A percentile compares a stretch with the other conserved stretches of the same genome.
phyloP scores from a whole-genome alignment of 2,888 invertebrate species.

The Netelia melanura region DNA sequence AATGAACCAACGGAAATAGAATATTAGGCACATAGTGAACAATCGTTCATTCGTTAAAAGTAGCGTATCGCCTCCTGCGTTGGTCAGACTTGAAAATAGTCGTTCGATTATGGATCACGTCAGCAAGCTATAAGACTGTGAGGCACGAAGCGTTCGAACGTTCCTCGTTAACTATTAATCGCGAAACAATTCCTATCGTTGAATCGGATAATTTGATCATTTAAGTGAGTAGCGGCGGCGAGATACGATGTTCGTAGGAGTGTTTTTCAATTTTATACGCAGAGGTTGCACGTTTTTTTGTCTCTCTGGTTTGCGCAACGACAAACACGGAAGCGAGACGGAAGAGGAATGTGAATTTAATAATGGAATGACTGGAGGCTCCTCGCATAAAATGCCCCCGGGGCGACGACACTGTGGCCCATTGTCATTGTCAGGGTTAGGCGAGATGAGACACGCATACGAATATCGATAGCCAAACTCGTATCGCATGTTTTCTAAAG shows the following conservation, averaged over 20 bases:
- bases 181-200: neutral
- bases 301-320: neutral
- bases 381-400: neutral
- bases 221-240: slow-evolving; percentile 37
- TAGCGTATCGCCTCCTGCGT: neutral
- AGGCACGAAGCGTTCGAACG: neutral
- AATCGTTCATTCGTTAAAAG: neutral
- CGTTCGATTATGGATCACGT: neutral
- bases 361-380: slow-evolving; percentile 10
- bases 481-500: neutral
- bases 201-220: slow-evolving; percentile 53
- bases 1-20: too few relatives aligned
- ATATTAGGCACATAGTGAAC: too few relatives aligned
- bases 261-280: neutral
- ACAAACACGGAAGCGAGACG: slow-evolving; percentile 8
- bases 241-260: neutral
- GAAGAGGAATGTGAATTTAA: neutral
- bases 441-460: slow-evolving; percentile 26
- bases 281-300: neutral
- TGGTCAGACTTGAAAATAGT: neutral
- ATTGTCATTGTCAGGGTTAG: slow-evolving; percentile 53
- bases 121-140: neutral
- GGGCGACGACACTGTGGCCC: neutral
- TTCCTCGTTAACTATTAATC: slow-evolving; percentile 4
- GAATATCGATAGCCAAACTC: slow-evolving; percentile 4